Evolutionary conservation across 1,140 invertebrate species (phyloP), one percentile per base, ranked within the genome.

Genomic region (Orussus abietinus): DNA sequence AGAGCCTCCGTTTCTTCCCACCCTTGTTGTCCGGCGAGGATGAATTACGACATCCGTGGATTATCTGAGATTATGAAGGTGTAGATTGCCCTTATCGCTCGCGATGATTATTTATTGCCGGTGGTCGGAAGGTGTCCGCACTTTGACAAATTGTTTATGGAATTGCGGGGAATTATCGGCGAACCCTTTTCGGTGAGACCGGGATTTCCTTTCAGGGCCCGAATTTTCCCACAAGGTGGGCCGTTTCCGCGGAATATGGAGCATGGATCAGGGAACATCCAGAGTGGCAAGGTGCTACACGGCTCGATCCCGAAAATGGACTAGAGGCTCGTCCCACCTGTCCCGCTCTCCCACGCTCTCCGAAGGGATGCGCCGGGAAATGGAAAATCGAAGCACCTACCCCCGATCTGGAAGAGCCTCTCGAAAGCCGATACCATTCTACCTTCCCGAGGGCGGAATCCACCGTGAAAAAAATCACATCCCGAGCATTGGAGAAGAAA

Each of bases 261-360:
- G 60, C 33, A 51, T 44, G 51, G 52, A 55, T 59, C n/a, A 59
- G 57, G 49, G 46, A 47, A 48, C 59, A 42, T 48, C 49, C 46
- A 41, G 53, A 25, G 39, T 32, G 32, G 38, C 53, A 62, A 59
- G 57, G 62, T 64, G 59, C 55, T 53, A 57, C 55, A 25, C n/a
- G n/a, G n/a, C n/a, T n/a, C n/a, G 29, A 49, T 47, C 39, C 12
- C 19, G 19, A 31, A 36, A 40, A 36, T 15, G 33, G 32, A 18
- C 19, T 38, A 20, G 15, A 29, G 19, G 34, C 40, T 52, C 42
- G 49, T 48, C 41, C 58, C 64, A 67, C 64, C 64, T 67, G 64
- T 67, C 62, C 45, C 33, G 50, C 53, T 62, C 64, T 67, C 64
- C 64, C 64, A 67, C 64, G 64, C 64, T 65, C 37, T 28, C n/a